These are phyloP conservation scores for Notospermus geniculatus DNA, from an alignment of 1,140 invertebrate genomes.

Conservation along the genomic window DNA sequence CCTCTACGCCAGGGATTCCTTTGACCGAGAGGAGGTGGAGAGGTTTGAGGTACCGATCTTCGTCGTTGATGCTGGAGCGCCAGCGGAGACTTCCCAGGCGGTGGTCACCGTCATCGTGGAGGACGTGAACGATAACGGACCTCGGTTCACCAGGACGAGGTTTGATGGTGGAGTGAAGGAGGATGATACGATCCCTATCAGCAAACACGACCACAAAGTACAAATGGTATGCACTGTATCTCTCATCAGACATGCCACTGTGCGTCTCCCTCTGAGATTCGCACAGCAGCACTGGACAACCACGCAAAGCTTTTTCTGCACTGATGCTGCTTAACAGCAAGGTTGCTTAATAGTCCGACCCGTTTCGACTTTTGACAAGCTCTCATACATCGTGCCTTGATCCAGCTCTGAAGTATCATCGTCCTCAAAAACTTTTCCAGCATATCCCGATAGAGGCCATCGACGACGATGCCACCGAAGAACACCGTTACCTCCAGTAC, in stretches of 20 bases:
- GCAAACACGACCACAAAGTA: background rate
- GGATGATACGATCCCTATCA: background rate
- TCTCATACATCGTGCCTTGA: too few species aligned
- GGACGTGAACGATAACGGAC: slow-evolving; percentile 18
- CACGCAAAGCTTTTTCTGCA: background rate
- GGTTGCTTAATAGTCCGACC: too few species aligned
- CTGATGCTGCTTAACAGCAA: too few species aligned
- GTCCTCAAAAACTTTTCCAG: slow-evolving; percentile 5
- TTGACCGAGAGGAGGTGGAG: too few species aligned
- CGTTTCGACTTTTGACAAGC: too few species aligned
- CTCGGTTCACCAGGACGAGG: slow-evolving; percentile 4
- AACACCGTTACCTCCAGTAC: background rate
- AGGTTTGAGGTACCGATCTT: too few species aligned
- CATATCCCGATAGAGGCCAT: slow-evolving; percentile 12
- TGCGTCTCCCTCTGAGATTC: too few species aligned
- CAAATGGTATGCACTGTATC: background rate
- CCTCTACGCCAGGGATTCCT: too few species aligned
- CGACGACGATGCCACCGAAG: background rate
- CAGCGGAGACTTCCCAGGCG: slow-evolving; percentile 3
- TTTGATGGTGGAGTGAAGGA: slow-evolving; percentile 14
- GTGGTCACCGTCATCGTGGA: slow-evolving; percentile 4
- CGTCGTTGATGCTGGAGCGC: too few species aligned
- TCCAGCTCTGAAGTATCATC: too few species aligned
- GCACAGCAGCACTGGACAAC: background rate
- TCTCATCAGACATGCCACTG: too few species aligned